phyloP scores from a whole-genome alignment of 2,113 vertebrate genomes.

The Parus major region DNA sequence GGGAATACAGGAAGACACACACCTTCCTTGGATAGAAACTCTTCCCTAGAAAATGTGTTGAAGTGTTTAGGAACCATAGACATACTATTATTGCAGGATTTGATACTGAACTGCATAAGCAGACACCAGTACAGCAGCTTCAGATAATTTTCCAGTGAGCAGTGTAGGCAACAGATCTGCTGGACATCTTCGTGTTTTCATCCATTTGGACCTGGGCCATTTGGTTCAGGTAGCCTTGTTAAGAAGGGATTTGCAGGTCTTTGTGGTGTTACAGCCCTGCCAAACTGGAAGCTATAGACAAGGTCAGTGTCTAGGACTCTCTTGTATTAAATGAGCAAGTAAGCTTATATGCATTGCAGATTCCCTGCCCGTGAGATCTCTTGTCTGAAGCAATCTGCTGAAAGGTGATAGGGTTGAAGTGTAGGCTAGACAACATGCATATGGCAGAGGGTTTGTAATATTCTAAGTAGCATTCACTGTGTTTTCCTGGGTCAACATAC shows the following conservation, averaged over 20 bases:
- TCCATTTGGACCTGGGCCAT: constrained; percentile 72
- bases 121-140: neutral
- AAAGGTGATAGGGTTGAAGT: constrained; percentile 83
- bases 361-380: constrained; percentile 83
- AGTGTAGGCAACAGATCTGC: constrained; percentile 57
- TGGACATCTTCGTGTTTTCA: constrained; percentile 72
- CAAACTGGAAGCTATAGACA: constrained; percentile 79
- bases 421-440: constrained; percentile 80
- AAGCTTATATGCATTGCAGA: constrained; percentile 85
- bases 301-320: constrained; percentile 83
- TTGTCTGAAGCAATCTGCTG: constrained; percentile 85
- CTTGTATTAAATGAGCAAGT: constrained; percentile 83
- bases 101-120: constrained; percentile 27
- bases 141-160: constrained; percentile 23
- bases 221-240: constrained; percentile 78
- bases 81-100: neutral
- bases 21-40: neutral
- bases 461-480: constrained; percentile 76
- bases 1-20: neutral
- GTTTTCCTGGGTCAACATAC: constrained; percentile 72
- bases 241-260: constrained; percentile 81
- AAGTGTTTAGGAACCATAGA: neutral
- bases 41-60: neutral
- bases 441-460: constrained; percentile 80
- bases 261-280: constrained; percentile 75